Conservation (phyloP, 2,113 vertebrate species). For the Lynx canadensis region DNA sequence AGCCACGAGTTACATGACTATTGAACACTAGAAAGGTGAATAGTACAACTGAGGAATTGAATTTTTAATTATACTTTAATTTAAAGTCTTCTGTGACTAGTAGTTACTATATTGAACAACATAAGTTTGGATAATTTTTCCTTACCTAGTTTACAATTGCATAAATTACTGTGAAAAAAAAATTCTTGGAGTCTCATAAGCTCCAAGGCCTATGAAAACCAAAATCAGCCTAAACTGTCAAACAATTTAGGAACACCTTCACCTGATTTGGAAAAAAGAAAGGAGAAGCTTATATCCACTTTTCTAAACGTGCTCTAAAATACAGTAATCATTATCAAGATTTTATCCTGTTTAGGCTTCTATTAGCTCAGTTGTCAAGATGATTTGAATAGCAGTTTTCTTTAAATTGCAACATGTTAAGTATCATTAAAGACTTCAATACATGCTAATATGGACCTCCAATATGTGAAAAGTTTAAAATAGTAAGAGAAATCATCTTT, state of each 20-base stretch:
- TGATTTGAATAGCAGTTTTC: conserved; percentile 12
- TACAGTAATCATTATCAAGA: conserved; percentile 29
- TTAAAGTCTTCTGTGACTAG: not conserved
- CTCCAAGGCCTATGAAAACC: conserved; percentile 36
- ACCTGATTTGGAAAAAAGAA: conserved; percentile 48
- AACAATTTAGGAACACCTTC: not conserved
- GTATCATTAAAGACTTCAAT: conserved; percentile 40
- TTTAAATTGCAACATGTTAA: conserved; percentile 25
- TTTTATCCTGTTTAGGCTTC: not conserved
- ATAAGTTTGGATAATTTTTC: not conserved
- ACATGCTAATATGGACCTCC: not conserved
- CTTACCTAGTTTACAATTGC: conserved; percentile 6
- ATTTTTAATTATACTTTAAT: conserved; percentile 41
- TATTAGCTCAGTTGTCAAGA: not conserved
- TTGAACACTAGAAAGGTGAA: conserved; percentile 12
- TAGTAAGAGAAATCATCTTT: not conserved
- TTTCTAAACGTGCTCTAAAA: conserved; percentile 40
- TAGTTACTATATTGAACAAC: not conserved
- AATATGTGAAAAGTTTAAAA: not conserved
- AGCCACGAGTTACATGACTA: not conserved
- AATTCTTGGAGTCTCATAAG: conserved; percentile 4
- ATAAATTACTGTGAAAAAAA: conserved; percentile 35
- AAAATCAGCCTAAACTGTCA: not conserved
- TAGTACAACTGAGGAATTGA: not conserved
- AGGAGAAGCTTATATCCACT: not conserved